phyloP scores from a whole-genome alignment of 2,888 invertebrate genomes.

The Trichacis sp. region DNA sequence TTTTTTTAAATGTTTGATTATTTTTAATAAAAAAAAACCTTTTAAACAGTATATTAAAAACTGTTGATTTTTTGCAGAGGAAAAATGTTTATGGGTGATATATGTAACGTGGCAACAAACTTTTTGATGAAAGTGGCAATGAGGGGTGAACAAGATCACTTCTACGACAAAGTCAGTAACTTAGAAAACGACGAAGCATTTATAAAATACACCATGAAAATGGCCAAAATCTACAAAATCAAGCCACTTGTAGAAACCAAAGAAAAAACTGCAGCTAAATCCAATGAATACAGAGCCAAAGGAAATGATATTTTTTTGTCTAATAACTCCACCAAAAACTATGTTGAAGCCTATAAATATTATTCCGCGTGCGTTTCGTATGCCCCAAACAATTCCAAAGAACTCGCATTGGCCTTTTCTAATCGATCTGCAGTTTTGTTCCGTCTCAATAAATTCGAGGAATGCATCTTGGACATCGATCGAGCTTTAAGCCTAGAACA shows the following conservation, averaged over 20 bases:
- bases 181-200: too few relatives aligned
- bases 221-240: constrained; percentile 62
- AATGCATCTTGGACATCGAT: constrained; percentile 79
- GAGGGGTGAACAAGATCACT: too few relatives aligned
- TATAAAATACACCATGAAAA: constrained; percentile 69
- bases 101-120: too few relatives aligned
- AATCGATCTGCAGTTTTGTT: constrained; percentile 84
- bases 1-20: too few relatives aligned
- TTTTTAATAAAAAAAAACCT: too few relatives aligned
- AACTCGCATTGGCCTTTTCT: constrained; percentile 76
- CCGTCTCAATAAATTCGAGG: constrained; percentile 74
- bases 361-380: constrained; percentile 77
- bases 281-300: constrained; percentile 72
- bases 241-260: constrained; percentile 67
- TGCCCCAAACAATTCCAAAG: constrained; percentile 73
- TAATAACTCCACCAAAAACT: constrained; percentile 23
- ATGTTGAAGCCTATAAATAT: constrained; percentile 65
- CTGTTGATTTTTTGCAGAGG: too few relatives aligned
- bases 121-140: too few relatives aligned
- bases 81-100: too few relatives aligned
- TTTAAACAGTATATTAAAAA: too few relatives aligned
- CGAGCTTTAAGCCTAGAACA: constrained; percentile 74
- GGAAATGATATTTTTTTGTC: constrained; percentile 73
- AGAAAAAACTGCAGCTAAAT: constrained; percentile 71
- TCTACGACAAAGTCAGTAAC: too few relatives aligned